Conservation (phyloP, 1,140 invertebrate genomes). For the Lepidotrigona ventralis region DNA sequence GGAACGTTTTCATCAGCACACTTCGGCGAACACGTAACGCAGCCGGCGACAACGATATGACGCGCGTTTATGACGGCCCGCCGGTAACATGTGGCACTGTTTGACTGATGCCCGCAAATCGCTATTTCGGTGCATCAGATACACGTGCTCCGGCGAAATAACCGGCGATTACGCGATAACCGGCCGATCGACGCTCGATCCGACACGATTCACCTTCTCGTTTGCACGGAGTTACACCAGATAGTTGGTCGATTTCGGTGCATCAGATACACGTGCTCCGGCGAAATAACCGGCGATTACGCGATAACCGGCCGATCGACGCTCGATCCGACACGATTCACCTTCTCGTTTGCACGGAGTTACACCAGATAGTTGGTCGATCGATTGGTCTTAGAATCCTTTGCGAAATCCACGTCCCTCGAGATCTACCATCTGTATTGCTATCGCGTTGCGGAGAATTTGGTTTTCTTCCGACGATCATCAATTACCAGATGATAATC, state of each 20-base stretch:
- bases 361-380: neutral
- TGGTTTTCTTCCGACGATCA: too few relatives aligned
- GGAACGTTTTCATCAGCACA: neutral
- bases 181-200: neutral
- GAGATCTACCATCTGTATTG: neutral
- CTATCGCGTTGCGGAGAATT: neutral
- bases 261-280: slow-evolving; percentile 28
- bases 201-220: neutral
- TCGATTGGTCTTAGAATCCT: neutral
- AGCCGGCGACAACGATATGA: slow-evolving; percentile 53
- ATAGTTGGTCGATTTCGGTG: too few relatives aligned
- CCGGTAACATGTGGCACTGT: slow-evolving; percentile 41
- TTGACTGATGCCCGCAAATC: slow-evolving; percentile 58
- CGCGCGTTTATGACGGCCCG: slow-evolving; percentile 24
- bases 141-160: slow-evolving; percentile 26
- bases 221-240: too few relatives aligned
- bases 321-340: neutral
- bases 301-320: neutral
- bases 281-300: slow-evolving; percentile 34
- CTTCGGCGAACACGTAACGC: slow-evolving; percentile 19
- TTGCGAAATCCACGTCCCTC: neutral
- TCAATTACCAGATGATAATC: too few relatives aligned
- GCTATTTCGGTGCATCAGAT: slow-evolving; percentile 46
- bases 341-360: neutral
- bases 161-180: slow-evolving; percentile 23